Evolutionary conservation across 2,888 invertebrate species (phyloP), one percentile per base, ranked within the genome.

Genomic region (Temnothorax unifasciatus): DNA sequence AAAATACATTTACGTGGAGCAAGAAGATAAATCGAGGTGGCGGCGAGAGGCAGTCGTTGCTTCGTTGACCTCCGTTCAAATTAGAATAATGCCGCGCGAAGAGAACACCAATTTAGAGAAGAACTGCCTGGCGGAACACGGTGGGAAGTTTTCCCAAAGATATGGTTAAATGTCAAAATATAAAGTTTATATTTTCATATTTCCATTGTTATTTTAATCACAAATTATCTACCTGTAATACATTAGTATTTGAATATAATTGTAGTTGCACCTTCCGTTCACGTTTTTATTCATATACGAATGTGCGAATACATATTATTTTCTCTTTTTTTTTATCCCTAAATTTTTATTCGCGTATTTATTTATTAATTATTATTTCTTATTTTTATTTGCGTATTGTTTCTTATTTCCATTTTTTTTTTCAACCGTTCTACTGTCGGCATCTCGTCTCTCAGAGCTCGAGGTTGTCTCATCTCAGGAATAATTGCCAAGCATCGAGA

Each of bases 1-100:
- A 66, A 61, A 81, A 85, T 86, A 85, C 81, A 74, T 68, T 71
- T 64, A 59, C 29, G 38, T 29, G 64, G 38, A 66, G 47, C 38
- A 57, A 47, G 25, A 79, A 68, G 68, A 83, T 61, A 69, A 79
- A 79, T 68, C 61, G 83, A 79, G 79, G 68, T 83, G 41, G 54
- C 76, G 15, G 34, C 71, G 81, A 74, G 15, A 52, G n/a, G 29
- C 38, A 64, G 64, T 63, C 75, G 75, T 84, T 73, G 57, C 66
- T 81, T 82, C 66, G 61, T 86, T 84, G 87, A 90, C 86, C 90
- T 91, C 87, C 81, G 86, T 91, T 89, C 86, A 90, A 91, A 89
- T 91, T 91, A 91, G 91, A 89, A 86, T 87, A 68, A 85, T 85
- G 44, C 50, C 34, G 59, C 13, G 11, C 13, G 13, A 63, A 57